Evolutionary conservation across 2,888 invertebrate species (phyloP), one percentile per base, ranked within the genome.

Genomic region (Nasonovia ribisnigri): DNA sequence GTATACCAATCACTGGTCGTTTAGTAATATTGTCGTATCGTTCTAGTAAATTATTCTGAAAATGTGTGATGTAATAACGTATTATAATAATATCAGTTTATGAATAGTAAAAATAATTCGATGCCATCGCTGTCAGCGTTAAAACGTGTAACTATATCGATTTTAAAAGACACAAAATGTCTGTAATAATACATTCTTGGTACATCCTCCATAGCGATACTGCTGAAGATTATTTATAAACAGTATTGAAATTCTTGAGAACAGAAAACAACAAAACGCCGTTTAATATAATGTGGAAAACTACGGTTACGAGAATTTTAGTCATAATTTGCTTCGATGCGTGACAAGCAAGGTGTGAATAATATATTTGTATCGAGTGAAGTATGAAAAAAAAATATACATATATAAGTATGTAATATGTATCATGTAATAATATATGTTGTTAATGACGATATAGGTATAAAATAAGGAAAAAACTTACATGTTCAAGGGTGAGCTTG

Each of bases 261-360:
- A 77, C 77, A 88, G 20, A 88, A 88, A 46, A 77, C 88, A 77
- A 89, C 54, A 89, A 87, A 48, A 88, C 88, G 77, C 84, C 20
- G 20, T 92, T 92, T 88, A 67, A 67, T 42, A 51, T 51, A 54
- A 77, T 84, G 36, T 24, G 67, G 16, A 4, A 54, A 60, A 26
- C 77, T 77, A 87, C 36, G 5, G 24, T 57, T 84, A 46, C 36
- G 43, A 46, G 43, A 26, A 46, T 84, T 60, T 93, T 93, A 93
- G 93, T 93, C 93, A 93, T 93, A 93, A 93, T 93, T 93, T 93
- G 93, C 93, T 93, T 90, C 36, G 84, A 93, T 93, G 93, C 90
- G 93, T 93, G 93, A 90, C 93, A 93, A 93, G 93, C 93, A 90
- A 90, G 90, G 90, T 93, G 90, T 93, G 93, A 90, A 48, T 77